Conservation (phyloP, 1,140 invertebrate genomes). For the Cyclina sinensis region DNA sequence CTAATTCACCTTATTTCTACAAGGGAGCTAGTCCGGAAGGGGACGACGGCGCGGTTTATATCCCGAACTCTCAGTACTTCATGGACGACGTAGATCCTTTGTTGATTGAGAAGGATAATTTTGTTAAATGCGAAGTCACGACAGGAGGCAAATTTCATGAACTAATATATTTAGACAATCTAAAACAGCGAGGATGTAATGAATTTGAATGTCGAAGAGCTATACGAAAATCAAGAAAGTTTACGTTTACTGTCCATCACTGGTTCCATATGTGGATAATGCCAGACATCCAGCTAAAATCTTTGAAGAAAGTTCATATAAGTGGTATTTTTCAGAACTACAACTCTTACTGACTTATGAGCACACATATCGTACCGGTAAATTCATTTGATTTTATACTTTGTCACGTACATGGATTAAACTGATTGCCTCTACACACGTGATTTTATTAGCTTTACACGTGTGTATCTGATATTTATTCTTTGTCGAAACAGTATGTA, state of each 20-base stretch:
- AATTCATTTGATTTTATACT: too few species aligned
- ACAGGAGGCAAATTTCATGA: too few species aligned
- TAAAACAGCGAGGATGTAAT: neutral
- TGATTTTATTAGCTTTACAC: too few species aligned
- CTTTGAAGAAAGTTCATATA: neutral
- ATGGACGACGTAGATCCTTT: neutral
- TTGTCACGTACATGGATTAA: too few species aligned
- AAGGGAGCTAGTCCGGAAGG: conserved; percentile 13
- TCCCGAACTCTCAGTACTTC: conserved; percentile 43
- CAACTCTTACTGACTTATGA: too few species aligned
- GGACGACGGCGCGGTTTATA: conserved; percentile 4
- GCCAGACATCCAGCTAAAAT: neutral
- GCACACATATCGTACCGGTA: too few species aligned
- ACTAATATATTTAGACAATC: neutral
- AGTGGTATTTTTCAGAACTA: neutral
- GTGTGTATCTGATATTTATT: too few species aligned
- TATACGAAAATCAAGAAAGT: neutral
- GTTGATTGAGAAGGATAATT: neutral
- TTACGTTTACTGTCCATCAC: neutral
- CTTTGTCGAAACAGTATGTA: too few species aligned
- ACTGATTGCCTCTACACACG: too few species aligned
- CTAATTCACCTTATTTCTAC: conserved; percentile 48
- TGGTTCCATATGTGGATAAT: conserved; percentile 15
- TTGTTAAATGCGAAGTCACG: neutral
- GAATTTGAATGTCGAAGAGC: conserved; percentile 18